Percentiles rank a stretch among this genome's conserved stretches.
phyloP scores from a whole-genome alignment of 2,797 vertebrate species.

The Myripristis jacobus region DNA sequence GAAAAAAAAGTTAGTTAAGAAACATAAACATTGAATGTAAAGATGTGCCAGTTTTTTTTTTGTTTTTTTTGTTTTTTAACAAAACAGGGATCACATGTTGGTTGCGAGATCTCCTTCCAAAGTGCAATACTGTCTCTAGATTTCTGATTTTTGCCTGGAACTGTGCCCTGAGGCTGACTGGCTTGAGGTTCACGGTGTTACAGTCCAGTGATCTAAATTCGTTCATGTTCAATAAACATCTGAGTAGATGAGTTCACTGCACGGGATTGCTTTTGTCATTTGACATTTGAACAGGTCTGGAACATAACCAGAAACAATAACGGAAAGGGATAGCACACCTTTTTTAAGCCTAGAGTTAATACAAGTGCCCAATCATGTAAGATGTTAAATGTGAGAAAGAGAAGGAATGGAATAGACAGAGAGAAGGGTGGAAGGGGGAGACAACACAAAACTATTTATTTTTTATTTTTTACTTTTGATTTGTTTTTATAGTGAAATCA shows the following conservation, averaged over 20 bases:
- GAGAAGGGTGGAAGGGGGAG: constrained; percentile 12
- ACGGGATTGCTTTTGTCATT: constrained; percentile 7
- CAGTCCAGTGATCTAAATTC: not conserved
- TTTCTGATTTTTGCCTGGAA: not conserved
- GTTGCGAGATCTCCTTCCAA: not conserved
- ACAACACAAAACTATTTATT: constrained; percentile 9
- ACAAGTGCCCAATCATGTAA: not conserved
- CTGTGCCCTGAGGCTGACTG: not conserved
- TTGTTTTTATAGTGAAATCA: constrained; percentile 33
- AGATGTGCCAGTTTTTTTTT: no score
- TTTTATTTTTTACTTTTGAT: constrained; percentile 19
- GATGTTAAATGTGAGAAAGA: no score
- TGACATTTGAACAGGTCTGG: constrained; percentile 12
- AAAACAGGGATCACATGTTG: not conserved
- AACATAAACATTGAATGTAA: not conserved
- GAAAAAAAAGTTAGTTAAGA: not conserved
- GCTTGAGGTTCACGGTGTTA: not conserved
- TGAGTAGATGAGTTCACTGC: not conserved
- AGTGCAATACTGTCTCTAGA: not conserved
- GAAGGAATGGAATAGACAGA: not conserved
- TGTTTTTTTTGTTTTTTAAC: no score
- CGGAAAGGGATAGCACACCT: not conserved
- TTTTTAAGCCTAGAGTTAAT: not conserved
- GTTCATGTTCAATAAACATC: not conserved
- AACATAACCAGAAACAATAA: not conserved